Evolutionary conservation across 2,113 vertebrate genomes (phyloP), one percentile per base, ranked within the genome.

Genomic region (Henicopernis longicauda): DNA sequence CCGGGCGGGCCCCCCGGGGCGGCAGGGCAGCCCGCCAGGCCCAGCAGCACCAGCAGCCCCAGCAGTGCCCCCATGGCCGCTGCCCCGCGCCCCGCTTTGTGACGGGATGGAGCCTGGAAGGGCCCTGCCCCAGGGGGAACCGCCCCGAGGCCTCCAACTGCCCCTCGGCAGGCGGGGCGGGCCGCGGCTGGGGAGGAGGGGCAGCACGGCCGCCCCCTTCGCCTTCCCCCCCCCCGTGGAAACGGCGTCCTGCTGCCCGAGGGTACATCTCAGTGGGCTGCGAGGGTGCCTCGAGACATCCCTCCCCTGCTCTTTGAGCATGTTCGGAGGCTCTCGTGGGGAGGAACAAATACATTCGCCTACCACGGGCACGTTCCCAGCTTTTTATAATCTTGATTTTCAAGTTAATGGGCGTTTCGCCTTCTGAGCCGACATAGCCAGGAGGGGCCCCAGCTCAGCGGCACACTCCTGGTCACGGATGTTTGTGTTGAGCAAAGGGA

Each of bases 321-420:
- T 0, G 1, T 26, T 20, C 0, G 0, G 11, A 26, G 40, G 36
- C 27, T 54, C 27, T 32, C 6, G 16, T 3, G 40, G 50, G 38
- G 25, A 86, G 34, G 23, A 84, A 34, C 13, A 15, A 8, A 52
- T 25, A 38, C n/a, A 59, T 19, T 6, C 22, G 29, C 36, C 34
- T n/a, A 32, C 16, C 23, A 17, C 20, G 61, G 52, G 44, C 54
- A 69, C 1, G 0, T 11, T 44, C 44, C 20, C 40, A 40, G 49
- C 26, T 73, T 77, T 52, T 77, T 44, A 26, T 23, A 29, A 32
- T 13, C 58, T 67, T 76, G 4, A 9, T 54, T 65, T 85, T 58
- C 42, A 42, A 82, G 55, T 54, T 27, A 58, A 67, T 3, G 25
- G 8, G 13, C 6, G 9, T 42, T 84, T 70, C n/a, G 57, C 38